Evolutionary conservation across 2,888 invertebrate genomes (phyloP).

Genomic region (Shargacucullia verbasci): DNA sequence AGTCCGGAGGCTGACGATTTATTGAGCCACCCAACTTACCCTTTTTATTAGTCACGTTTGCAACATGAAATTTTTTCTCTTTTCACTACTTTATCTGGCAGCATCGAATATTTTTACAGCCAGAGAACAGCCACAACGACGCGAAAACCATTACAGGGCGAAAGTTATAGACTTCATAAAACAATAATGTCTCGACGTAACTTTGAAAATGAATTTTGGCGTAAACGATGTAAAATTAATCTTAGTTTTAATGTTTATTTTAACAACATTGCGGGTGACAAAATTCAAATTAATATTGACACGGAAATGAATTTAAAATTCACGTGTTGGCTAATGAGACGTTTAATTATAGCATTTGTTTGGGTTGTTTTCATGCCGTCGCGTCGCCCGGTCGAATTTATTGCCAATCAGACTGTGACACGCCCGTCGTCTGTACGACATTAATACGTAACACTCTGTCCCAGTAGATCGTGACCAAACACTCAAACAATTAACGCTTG

Average conservation of each 20-base stretch:
- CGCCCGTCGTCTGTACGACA: constrained; percentile 48
- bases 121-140: constrained; percentile 45
- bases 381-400: constrained; percentile 47
- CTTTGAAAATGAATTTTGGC: constrained; percentile 57
- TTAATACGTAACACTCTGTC: constrained; percentile 46
- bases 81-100: constrained; percentile 64
- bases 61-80: constrained; percentile 72
- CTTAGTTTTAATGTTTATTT: constrained; percentile 53
- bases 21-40: constrained; percentile 75
- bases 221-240: constrained; percentile 57
- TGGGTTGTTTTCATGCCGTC: constrained; percentile 34
- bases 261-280: constrained; percentile 38
- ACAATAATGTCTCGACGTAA: constrained; percentile 59
- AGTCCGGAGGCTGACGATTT: constrained; percentile 74
- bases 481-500: constrained; percentile 25
- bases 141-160: constrained; percentile 55
- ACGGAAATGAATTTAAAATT: constrained; percentile 28
- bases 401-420: constrained; percentile 59
- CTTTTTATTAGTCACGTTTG: constrained; percentile 84
- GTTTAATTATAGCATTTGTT: constrained; percentile 45
- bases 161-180: constrained; percentile 61
- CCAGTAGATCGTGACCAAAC: constrained; percentile 35
- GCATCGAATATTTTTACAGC: constrained; percentile 58
- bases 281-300: constrained; percentile 18
- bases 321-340: constrained; percentile 37